Conservation (phyloP, 2,113 vertebrate species). For the Bungarus multicinctus region DNA sequence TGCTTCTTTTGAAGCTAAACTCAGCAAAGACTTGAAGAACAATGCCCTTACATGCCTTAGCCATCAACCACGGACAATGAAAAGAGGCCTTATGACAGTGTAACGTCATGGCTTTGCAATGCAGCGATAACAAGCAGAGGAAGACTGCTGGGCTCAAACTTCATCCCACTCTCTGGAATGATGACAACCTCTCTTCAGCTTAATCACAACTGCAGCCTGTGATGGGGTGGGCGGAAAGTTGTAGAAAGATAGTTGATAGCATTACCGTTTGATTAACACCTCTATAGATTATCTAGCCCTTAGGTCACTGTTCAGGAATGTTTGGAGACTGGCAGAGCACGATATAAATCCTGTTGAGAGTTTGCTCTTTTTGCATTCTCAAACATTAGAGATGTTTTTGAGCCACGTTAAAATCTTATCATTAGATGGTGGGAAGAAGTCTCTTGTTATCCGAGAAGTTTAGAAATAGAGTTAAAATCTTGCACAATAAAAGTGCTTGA, state of each 20-base stretch:
- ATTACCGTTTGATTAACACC: neutral
- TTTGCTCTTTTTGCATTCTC: neutral
- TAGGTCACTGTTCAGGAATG: conserved; percentile 16
- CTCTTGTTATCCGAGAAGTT: conserved; percentile 22
- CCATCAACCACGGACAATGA: neutral
- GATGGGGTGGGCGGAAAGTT: neutral
- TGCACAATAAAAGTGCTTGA: neutral
- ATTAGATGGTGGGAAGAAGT: neutral
- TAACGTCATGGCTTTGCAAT: neutral
- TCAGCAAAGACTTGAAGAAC: fast-evolving
- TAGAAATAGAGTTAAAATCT: neutral
- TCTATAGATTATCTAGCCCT: neutral
- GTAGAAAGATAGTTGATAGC: neutral
- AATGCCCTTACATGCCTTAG: neutral
- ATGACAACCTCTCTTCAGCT: neutral
- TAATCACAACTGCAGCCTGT: conserved; percentile 12
- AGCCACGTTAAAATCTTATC: conserved; percentile 19
- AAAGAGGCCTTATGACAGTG: neutral
- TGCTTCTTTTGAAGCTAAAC: neutral
- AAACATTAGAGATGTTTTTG: neutral
- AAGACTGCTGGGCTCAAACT: neutral
- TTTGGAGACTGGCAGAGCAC: conserved; percentile 8
- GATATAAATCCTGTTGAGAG: neutral
- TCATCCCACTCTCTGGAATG: neutral
- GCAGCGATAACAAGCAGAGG: neutral